Evolutionary conservation across 2,113 vertebrate species (phyloP), one percentile per base, ranked within the genome.

Genomic region (Chinchilla lanigera): DNA sequence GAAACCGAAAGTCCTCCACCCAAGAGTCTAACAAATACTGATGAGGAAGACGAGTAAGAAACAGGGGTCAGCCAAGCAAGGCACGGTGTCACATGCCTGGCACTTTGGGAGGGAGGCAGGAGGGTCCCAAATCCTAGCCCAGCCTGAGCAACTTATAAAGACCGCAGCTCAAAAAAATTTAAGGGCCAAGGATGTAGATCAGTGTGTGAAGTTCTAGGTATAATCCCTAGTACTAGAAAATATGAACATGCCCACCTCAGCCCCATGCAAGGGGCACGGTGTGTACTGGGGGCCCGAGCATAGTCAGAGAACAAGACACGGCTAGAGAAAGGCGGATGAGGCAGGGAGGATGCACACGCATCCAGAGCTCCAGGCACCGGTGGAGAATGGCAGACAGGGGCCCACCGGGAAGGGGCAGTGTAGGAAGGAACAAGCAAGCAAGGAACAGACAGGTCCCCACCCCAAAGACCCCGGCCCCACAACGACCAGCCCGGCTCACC

Each of bases 401-500:
- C 4, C 47, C 20, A 0, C 4, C 0, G 12, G 58, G 9, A 38
- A 26, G 1, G 26, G 4, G 17, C 50, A 83, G 28, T 9, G 3
- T 9, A 61, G 33, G 56, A 7, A 71, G 56, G 52, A 24, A 12
- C n/a, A 26, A 52, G 28, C 19, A 8, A 44, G 20, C 1, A 12
- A 52, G 12, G 30, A 3, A 20, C 20, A 89, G 19, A 19, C 3
- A 54, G 4, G 6, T 10, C 16, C 56, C 30, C 2, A 78, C 13
- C n/a, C 50, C 8, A 81, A 44, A 3, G 8, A 1, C 3, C 38
- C 38, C 12, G 1, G 19, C 24, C 33, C 44, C 8, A 3, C 3
- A 5, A 7, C 35, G 8, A 13, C 5, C 10, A 2, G 0, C 52
- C 54, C 22, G 2, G 41, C 98, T 90, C 71, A 99, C 99, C 99